These are phyloP conservation scores for Cerastoderma edule DNA, from an alignment of 2,888 invertebrate species.

Conservation along the genomic window DNA sequence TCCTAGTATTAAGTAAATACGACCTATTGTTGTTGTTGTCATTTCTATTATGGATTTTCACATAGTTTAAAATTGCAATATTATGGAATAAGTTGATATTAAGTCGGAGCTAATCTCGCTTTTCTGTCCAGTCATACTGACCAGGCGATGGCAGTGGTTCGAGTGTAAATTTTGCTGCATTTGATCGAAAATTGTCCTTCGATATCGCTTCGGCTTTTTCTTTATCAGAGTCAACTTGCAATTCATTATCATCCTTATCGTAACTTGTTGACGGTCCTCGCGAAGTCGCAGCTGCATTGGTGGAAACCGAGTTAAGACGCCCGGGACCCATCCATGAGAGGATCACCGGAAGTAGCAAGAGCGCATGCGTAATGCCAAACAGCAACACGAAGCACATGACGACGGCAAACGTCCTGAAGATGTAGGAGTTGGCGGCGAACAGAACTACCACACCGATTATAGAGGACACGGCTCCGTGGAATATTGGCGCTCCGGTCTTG, in stretches of 20 bases:
- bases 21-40: too few relatives aligned
- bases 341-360: constrained; percentile 30
- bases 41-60: too few relatives aligned
- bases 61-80: too few relatives aligned
- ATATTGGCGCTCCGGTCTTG: constrained; percentile 62
- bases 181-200: neutral
- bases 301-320: constrained; percentile 10
- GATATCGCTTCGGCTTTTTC: neutral
- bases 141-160: neutral
- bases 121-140: constrained; percentile 13
- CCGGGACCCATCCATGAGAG: constrained; percentile 34
- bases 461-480: constrained; percentile 68
- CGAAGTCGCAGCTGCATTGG: neutral
- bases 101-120: neutral
- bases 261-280: neutral
- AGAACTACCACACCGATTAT: constrained; percentile 66
- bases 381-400: constrained; percentile 30
- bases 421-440: constrained; percentile 46
- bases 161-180: neutral
- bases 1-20: too few relatives aligned
- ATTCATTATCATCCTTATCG: neutral
- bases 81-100: too few relatives aligned
- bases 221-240: neutral
- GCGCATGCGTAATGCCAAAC: constrained; percentile 37
- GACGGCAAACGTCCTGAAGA: constrained; percentile 26